Conservation (phyloP, 2,888 invertebrate species). For the Heliconius aoede region DNA sequence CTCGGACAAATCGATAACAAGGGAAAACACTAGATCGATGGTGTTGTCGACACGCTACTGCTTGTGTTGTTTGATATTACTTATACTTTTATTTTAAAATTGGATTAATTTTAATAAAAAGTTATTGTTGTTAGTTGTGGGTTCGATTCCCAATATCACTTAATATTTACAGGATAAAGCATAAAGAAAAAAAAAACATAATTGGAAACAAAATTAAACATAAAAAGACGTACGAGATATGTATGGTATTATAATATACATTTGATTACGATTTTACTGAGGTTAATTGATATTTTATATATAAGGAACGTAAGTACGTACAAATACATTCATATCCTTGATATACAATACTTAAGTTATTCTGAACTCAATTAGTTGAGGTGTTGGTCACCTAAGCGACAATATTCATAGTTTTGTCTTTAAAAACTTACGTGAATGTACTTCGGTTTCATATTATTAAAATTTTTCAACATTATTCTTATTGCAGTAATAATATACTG, state of each 20-base stretch:
- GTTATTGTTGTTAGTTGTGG: background rate
- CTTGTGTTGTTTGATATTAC: background rate
- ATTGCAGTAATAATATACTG: background rate
- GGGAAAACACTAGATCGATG: slow-evolving; percentile 60
- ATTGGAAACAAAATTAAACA: too few relatives aligned
- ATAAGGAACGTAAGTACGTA: too few relatives aligned
- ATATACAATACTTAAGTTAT: too few relatives aligned
- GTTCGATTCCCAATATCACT: too few relatives aligned
- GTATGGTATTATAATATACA: too few relatives aligned
- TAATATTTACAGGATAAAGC: too few relatives aligned
- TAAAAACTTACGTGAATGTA: slow-evolving; percentile 1
- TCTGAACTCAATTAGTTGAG: too few relatives aligned
- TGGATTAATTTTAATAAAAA: background rate
- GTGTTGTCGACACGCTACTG: slow-evolving; percentile 15
- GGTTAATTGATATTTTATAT: too few relatives aligned
- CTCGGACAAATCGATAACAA: slow-evolving; percentile 57
- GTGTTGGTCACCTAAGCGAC: background rate
- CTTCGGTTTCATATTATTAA: background rate
- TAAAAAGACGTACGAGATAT: too few relatives aligned
- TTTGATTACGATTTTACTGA: too few relatives aligned
- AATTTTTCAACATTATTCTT: background rate
- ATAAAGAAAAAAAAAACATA: too few relatives aligned
- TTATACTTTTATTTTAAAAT: background rate
- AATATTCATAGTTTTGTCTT: background rate
- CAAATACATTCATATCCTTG: too few relatives aligned